These are phyloP conservation scores for Sympetrum striolatum DNA, from an alignment of 2,888 invertebrate species.

Conservation along the genomic window DNA sequence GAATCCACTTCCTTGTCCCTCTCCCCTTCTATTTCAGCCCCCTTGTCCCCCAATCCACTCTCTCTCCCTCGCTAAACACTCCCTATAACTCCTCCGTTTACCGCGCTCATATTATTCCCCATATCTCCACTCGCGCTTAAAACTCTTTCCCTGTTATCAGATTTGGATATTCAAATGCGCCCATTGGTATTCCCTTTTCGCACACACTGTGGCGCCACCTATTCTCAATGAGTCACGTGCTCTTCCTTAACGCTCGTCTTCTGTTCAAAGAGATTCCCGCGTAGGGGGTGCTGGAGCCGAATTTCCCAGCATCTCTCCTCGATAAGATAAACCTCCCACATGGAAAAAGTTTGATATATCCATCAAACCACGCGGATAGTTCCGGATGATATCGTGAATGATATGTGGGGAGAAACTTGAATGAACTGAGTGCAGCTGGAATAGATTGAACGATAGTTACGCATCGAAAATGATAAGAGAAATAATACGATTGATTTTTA, in stretches of 20 bases:
- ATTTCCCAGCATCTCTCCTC: no score
- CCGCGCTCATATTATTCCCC: slow-evolving; percentile 3
- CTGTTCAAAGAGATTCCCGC: no score
- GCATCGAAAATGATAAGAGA: no score
- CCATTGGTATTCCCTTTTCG: slow-evolving; percentile 21
- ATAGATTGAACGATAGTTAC: no score
- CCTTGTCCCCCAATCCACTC: background rate
- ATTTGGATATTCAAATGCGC: slow-evolving; percentile 10
- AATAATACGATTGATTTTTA: no score
- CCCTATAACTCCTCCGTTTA: background rate
- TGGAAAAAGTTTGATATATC: no score
- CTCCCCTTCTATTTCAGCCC: background rate
- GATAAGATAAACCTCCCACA: no score
- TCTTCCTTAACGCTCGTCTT: background rate
- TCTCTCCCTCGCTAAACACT: background rate
- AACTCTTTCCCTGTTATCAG: slow-evolving; percentile 5
- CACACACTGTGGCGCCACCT: background rate
- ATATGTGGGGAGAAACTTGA: no score
- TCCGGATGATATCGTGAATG: no score
- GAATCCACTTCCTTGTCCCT: background rate
- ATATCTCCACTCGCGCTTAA: slow-evolving; percentile 22
- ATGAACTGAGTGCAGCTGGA: no score
- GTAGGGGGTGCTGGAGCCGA: no score
- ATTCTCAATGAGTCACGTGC: background rate
- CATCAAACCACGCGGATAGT: no score